Percentiles rank a stretch among this genome's conserved stretches.
phyloP scores from a whole-genome alignment of 1,140 invertebrate species.

The Dreissena polymorpha region DNA sequence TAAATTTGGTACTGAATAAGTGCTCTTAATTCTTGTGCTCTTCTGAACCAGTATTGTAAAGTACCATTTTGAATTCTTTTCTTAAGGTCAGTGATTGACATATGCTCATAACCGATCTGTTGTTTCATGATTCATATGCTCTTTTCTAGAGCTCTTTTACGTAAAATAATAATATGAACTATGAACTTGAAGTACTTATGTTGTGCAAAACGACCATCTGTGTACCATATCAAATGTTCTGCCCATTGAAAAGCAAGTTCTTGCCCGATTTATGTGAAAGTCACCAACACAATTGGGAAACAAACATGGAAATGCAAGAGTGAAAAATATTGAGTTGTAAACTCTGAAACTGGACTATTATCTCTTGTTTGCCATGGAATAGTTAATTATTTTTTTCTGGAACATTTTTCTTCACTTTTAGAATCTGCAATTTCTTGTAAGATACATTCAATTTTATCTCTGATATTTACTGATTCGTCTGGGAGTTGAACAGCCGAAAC shows the following conservation, averaged over 20 bases:
- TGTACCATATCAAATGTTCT: constrained; percentile 51
- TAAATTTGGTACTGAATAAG: constrained; percentile 40
- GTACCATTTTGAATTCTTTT: not conserved
- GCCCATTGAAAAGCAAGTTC: constrained; percentile 34
- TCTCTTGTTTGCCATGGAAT: constrained; percentile 27
- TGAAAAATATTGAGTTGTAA: constrained; percentile 44
- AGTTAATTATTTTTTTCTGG: not conserved
- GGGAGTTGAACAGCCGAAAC: not conserved
- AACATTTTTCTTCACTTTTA: no score
- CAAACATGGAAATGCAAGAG: no score
- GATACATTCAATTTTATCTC: not conserved
- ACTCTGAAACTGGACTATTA: constrained; percentile 26
- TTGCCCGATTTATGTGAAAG: constrained; percentile 24
- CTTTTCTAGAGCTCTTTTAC: no score
- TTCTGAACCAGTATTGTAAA: no score
- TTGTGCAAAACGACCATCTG: no score
- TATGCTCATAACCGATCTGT: no score
- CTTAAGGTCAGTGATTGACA: not conserved
- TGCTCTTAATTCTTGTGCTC: constrained; percentile 29
- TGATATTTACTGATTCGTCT: not conserved
- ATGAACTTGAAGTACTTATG: no score
- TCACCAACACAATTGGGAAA: constrained; percentile 2
- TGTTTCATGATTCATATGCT: no score
- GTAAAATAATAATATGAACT: no score
- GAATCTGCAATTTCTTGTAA: not conserved